A percentile compares a stretch with the other conserved stretches of the same genome.
These are phyloP conservation scores for Agrypnia vestita DNA, from an alignment of 1,140 invertebrate genomes.

Conservation along the genomic window DNA sequence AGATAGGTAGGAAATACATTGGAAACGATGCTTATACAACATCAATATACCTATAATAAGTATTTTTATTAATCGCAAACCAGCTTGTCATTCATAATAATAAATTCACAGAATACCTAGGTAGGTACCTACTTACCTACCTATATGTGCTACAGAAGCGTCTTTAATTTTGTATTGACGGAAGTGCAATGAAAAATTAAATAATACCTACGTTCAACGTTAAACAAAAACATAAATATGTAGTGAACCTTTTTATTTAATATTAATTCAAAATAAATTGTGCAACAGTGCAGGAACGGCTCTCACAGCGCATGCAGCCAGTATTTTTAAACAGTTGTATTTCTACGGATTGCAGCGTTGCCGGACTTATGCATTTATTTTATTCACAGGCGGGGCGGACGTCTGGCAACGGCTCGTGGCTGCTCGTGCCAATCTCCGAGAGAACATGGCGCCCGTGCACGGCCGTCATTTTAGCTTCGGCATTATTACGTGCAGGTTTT, in stretches of 20 bases:
- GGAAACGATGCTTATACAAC: no score
- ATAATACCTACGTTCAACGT: no score
- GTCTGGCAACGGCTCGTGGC: slow-evolving; percentile 30
- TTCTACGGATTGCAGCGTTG: background rate
- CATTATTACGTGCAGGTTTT: slow-evolving; percentile 1
- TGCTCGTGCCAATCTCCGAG: slow-evolving; percentile 14
- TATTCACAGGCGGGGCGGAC: background rate
- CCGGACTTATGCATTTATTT: slow-evolving; percentile 20
- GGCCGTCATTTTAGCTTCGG: slow-evolving; percentile 6
- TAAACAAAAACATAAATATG: no score
- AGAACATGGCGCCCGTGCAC: background rate
- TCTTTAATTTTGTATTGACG: no score
- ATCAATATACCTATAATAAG: no score
- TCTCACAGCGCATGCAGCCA: background rate
- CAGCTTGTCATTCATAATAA: no score
- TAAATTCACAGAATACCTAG: background rate
- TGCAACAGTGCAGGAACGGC: background rate
- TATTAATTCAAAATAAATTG: background rate
- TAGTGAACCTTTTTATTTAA: no score
- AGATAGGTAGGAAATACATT: no score
- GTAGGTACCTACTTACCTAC: slow-evolving; percentile 3
- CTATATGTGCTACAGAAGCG: background rate
- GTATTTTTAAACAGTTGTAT: slow-evolving; percentile 7
- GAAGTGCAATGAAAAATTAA: no score
- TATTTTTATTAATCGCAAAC: no score